Evolutionary conservation across 2,113 vertebrate genomes (phyloP).

Genomic region (Myotis lucifugus): DNA sequence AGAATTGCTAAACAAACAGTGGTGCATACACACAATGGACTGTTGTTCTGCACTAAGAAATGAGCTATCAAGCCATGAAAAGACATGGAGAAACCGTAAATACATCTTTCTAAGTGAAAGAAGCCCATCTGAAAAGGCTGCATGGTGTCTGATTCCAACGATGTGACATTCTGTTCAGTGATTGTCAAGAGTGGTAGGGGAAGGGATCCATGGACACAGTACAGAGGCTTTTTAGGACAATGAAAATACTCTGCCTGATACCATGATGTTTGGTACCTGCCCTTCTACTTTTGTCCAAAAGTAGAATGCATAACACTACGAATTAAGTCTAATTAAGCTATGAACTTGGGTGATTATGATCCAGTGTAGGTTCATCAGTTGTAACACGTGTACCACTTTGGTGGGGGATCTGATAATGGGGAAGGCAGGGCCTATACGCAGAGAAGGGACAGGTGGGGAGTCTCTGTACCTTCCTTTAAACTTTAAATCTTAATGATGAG

Average conservation of each 20-base stretch:
- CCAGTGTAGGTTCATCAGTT: background rate
- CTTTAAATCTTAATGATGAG: background rate
- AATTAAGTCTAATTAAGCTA: background rate
- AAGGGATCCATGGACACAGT: background rate
- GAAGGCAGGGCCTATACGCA: background rate
- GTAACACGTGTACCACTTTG: background rate
- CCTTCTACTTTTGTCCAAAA: background rate
- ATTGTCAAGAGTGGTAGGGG: background rate
- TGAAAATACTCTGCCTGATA: background rate
- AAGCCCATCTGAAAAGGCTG: background rate
- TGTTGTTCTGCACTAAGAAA: background rate
- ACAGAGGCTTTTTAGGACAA: background rate
- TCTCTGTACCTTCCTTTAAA: background rate
- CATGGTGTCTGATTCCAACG: background rate
- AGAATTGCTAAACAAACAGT: too few relatives aligned
- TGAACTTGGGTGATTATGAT: background rate
- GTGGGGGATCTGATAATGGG: background rate
- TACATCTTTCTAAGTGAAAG: background rate
- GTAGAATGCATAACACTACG: background rate
- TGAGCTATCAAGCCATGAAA: background rate
- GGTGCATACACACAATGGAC: background rate
- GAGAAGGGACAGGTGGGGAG: too few relatives aligned
- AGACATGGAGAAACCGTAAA: background rate
- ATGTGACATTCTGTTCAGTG: background rate
- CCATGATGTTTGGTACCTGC: background rate